phyloP scores from a whole-genome alignment of 2,113 vertebrate species.

The Zosterops japonicus region DNA sequence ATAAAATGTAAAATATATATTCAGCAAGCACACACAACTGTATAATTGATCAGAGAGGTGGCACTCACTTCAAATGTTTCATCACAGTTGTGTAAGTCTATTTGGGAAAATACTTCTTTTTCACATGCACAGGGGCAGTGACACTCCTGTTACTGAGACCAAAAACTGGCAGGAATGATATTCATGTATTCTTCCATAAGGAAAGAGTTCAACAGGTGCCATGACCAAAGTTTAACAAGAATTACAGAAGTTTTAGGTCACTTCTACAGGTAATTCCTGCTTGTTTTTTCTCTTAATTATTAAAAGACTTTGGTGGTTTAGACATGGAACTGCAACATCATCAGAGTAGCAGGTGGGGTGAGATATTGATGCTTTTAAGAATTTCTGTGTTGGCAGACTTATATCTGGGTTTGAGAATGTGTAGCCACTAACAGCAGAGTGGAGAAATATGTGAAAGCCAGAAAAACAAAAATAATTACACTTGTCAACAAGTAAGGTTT shows the following conservation, averaged over 20 bases:
- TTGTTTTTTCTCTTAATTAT: background rate
- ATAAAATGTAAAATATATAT: background rate
- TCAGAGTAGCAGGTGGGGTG: background rate
- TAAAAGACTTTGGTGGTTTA: background rate
- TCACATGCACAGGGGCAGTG: background rate
- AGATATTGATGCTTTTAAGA: background rate
- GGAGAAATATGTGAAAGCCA: background rate
- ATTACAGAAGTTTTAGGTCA: background rate
- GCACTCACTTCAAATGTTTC: background rate
- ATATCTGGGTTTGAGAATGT: background rate
- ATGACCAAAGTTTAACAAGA: background rate
- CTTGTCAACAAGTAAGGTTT: background rate
- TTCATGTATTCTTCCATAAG: background rate
- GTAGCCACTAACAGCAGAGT: background rate
- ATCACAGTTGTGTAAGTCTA: fast-evolving
- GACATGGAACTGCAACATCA: background rate
- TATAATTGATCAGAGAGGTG: background rate
- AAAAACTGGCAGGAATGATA: background rate
- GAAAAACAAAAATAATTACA: background rate
- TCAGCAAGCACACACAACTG: background rate
- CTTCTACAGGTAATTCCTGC: background rate
- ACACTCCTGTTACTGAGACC: background rate
- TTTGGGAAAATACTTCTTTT: background rate
- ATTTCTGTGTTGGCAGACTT: background rate
- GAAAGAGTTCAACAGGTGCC: background rate